These are phyloP conservation scores for Vidua macroura DNA, from an alignment of 2,113 vertebrate genomes.

Conservation along the genomic window DNA sequence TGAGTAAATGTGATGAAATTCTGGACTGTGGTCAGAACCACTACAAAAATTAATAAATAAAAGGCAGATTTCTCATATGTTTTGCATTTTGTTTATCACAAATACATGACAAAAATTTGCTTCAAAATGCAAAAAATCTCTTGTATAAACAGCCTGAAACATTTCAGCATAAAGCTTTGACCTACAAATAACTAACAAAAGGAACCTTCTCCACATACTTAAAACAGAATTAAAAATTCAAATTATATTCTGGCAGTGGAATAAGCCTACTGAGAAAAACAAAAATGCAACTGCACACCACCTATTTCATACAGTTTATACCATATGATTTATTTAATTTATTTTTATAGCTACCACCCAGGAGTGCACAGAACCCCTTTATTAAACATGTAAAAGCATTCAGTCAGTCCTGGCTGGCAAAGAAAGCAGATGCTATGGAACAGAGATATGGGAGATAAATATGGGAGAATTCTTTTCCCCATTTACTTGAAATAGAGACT, in stretches of 20 bases:
- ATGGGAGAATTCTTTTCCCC: neutral
- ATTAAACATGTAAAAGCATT: neutral
- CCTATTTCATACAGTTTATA: neutral
- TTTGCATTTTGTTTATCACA: neutral
- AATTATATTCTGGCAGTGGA: neutral
- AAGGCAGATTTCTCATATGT: neutral
- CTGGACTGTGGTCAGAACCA: neutral
- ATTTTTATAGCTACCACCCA: neutral
- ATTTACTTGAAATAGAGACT: neutral
- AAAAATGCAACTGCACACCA: neutral
- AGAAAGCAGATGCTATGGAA: neutral
- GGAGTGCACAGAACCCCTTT: neutral
- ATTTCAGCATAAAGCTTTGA: neutral
- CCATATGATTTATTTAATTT: neutral
- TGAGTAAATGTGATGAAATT: neutral
- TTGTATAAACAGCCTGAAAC: neutral
- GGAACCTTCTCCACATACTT: neutral
- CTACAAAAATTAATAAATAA: neutral
- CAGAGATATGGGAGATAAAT: neutral
- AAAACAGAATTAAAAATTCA: slow-evolving; percentile 13
- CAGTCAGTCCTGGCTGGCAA: neutral
- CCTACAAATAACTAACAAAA: neutral
- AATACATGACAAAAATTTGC: neutral
- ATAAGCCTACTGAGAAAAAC: neutral
- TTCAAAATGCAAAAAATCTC: neutral